Evolutionary conservation across 1,140 invertebrate species (phyloP).

Genomic region (Hypothenemus hampei): DNA sequence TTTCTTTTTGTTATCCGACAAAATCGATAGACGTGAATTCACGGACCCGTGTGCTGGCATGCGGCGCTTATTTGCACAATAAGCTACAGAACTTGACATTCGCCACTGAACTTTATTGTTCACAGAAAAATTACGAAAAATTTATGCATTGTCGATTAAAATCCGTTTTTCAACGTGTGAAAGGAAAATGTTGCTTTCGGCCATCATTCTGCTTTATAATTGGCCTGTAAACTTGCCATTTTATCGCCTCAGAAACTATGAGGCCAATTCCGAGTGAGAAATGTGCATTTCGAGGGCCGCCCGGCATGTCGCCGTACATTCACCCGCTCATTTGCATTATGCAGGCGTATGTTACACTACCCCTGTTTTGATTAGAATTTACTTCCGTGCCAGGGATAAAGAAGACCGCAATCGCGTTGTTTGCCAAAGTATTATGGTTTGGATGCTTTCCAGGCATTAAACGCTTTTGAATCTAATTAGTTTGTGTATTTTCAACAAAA

Average conservation of each 20-base stretch:
- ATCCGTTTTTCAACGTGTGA: neutral
- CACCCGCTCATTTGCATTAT: constrained; percentile 9
- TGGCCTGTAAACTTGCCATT: constrained; percentile 6
- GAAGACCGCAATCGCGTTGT: too few relatives aligned
- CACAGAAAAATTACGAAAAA: too few relatives aligned
- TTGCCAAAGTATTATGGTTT: too few relatives aligned
- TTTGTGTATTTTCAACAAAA: too few relatives aligned
- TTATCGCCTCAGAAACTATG: neutral
- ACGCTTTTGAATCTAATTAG: too few relatives aligned
- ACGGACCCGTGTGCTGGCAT: constrained; percentile 3
- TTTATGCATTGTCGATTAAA: too few relatives aligned
- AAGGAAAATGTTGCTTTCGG: neutral
- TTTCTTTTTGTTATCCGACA: constrained; percentile 19
- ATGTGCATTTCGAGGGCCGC: constrained; percentile 3
- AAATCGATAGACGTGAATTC: constrained; percentile 20
- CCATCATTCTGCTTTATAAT: neutral
- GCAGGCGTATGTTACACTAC: constrained; percentile 1
- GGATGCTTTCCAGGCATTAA: too few relatives aligned
- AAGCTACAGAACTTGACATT: too few relatives aligned
- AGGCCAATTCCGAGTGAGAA: constrained; percentile 4
- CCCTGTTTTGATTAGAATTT: constrained; percentile 9
- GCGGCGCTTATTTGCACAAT: constrained; percentile 17
- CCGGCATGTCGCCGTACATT: too few relatives aligned
- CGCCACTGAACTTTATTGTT: too few relatives aligned
- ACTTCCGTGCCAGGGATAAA: too few relatives aligned